Base-by-base conservation (phyloP, 2,797 vertebrate species). In the Delichon dasypus region DNA sequence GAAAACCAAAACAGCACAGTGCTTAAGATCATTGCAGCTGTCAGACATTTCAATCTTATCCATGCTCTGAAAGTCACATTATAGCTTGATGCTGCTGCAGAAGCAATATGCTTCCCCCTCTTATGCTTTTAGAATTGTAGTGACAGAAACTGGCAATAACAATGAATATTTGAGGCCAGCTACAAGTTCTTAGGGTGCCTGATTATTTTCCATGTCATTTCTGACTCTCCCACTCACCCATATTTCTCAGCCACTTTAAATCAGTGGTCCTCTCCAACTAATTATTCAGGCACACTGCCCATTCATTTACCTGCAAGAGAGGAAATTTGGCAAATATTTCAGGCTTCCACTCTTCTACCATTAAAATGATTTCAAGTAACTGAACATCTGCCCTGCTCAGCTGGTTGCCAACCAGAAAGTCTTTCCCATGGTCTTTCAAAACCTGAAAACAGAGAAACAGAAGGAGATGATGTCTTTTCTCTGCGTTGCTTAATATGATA, bases 321-420 rank as follows among this genome's bases (percentile, higher is more conserved):
- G 97, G 96, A 74, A 99, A 99, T 9, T 97, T 91, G 2, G 85
- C 93, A 15, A 99, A 98, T 48, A 98, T 95, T 42, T 76, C 96
- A 27, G 98, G 53, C 15, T 97, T 95, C 3, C 38, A 90, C 91
- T 99, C 99, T 93, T 99, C 98, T 90, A 98, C 38, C 98, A 98
- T 98, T 95, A 99, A 96, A 76, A 98, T 97, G 40, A 81, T 94
- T 97, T 99, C 99, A 58, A 99, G 60, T 54, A 99, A 93, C 17
- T 97, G 97, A 51, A 99, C 97, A 85, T 99, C 99, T 58, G 99
- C 99, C 94, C 85, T 96, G 66, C 98, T 99, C 32, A 99, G 57
- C 77, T 81, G 97, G 48, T 98, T 97, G 89, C 99, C 99, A 76
- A 99, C 98, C 55, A 99, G 98, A 94, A 98, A 98, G 25, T 97